A percentile compares a stretch with the other conserved stretches of the same genome.
Conservation (phyloP, 2,113 vertebrate species). For the Chroicocephalus ridibundus region DNA sequence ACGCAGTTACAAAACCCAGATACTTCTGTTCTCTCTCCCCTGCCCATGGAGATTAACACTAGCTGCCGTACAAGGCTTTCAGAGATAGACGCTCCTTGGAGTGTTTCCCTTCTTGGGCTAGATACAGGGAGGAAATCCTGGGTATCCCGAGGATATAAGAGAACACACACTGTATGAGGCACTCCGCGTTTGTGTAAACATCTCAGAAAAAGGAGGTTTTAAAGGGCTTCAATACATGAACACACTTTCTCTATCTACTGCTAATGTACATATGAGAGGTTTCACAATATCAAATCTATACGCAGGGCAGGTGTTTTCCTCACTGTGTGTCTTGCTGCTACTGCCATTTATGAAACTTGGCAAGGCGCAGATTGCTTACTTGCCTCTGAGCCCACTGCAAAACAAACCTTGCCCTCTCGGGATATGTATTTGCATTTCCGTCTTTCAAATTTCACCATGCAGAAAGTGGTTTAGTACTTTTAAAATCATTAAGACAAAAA, state of each 20-base stretch:
- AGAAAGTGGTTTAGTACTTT: not conserved
- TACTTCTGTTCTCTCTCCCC: not conserved
- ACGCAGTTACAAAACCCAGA: slow-evolving; percentile 25
- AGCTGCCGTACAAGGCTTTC: slow-evolving; percentile 41
- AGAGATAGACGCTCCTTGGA: not conserved
- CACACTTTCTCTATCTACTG: not conserved
- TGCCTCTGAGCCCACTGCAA: not conserved
- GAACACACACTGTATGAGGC: not conserved
- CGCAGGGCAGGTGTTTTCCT: not conserved
- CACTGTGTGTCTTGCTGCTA: not conserved
- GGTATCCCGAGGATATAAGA: not conserved
- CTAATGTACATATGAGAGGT: not conserved
- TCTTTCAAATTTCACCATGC: not conserved
- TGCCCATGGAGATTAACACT: not conserved
- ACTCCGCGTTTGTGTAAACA: not conserved
- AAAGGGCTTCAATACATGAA: not conserved
- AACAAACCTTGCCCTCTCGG: not conserved
- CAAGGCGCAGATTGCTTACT: not conserved
- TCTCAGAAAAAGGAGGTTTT: not conserved
- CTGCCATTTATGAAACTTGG: not conserved
- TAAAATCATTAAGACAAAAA: not conserved
- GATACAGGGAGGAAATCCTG: slow-evolving; percentile 18
- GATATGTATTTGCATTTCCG: not conserved
- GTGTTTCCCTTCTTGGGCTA: slow-evolving; percentile 45
- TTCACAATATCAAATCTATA: not conserved